A percentile compares a stretch with the other conserved stretches of the same genome.
These are phyloP conservation scores for Eufriesea mexicana DNA, from an alignment of 1,140 invertebrate genomes.

Conservation along the genomic window DNA sequence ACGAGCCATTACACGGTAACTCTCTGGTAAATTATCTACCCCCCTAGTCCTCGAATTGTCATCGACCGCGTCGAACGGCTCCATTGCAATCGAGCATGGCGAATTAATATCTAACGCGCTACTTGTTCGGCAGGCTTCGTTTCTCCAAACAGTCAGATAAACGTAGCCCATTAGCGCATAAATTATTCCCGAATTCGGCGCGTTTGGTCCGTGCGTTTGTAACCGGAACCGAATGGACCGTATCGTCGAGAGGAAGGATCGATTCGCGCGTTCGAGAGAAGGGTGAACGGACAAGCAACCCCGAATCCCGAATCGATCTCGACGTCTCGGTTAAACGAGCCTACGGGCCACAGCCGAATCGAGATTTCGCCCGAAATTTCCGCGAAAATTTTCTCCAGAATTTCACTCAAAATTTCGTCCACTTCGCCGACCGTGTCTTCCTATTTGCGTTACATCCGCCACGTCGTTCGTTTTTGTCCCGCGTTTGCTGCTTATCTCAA, in stretches of 20 bases:
- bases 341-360: neutral
- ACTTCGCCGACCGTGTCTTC: no score
- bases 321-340: neutral
- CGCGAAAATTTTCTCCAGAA: no score
- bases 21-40: no score
- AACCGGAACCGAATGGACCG: constrained; percentile 13
- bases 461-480: neutral
- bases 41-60: no score
- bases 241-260: constrained; percentile 10
- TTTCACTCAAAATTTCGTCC: no score
- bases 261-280: neutral
- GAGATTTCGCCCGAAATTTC: neutral
- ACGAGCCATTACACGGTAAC: no score
- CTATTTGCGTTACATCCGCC: neutral
- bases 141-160: constrained; percentile 39
- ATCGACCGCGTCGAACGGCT: no score
- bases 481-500: neutral
- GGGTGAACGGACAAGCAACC: neutral
- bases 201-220: neutral
- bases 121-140: neutral
- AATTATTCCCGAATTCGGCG: constrained; percentile 37
- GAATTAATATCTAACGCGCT: neutral
- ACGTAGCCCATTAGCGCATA: constrained; percentile 19
- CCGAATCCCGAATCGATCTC: constrained; percentile 6
- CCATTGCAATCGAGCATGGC: neutral